Evolutionary conservation across 2,113 vertebrate genomes (phyloP).

Genomic region (Chaetodon trifascialis): DNA sequence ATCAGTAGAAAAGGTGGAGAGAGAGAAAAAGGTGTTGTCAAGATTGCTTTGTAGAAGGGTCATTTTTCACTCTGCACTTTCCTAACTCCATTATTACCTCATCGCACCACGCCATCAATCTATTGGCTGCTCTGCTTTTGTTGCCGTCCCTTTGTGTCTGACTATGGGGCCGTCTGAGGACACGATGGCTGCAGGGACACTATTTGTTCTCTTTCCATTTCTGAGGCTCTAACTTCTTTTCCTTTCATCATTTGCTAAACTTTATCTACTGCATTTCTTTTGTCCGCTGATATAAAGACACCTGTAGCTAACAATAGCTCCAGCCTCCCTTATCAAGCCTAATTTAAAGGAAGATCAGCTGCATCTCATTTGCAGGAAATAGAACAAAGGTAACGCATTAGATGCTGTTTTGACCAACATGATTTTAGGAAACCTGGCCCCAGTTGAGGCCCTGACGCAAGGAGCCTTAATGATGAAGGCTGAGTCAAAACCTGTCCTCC

Average conservation of each 20-base stretch:
- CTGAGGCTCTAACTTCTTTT: not conserved
- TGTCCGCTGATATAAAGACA: not conserved
- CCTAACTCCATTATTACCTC: slow-evolving; percentile 33
- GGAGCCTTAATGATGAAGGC: slow-evolving; percentile 38
- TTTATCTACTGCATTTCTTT: not conserved
- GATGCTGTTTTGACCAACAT: not conserved
- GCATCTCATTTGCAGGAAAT: not conserved
- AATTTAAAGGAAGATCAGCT: not conserved
- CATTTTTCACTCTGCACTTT: slow-evolving; percentile 20
- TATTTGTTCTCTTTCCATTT: not conserved
- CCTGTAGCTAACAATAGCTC: not conserved
- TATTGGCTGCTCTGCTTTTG: not conserved
- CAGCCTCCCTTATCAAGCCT: not conserved
- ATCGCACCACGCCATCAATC: slow-evolving; percentile 16
- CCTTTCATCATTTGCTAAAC: not conserved
- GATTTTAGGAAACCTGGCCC: slow-evolving; percentile 1
- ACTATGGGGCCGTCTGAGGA: slow-evolving; percentile 25
- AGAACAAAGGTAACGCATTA: not conserved
- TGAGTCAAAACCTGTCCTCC: slow-evolving; percentile 39
- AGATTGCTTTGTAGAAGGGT: not conserved
- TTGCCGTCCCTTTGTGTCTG: not conserved
- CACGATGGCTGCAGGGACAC: slow-evolving; percentile 2
- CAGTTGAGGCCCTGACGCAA: slow-evolving; percentile 8
- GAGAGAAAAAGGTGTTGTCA: not conserved
- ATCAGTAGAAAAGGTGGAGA: not conserved